Evolutionary conservation across 2,888 invertebrate genomes (phyloP), one percentile per base, ranked within the genome.

Genomic region (Limenitis camilla): DNA sequence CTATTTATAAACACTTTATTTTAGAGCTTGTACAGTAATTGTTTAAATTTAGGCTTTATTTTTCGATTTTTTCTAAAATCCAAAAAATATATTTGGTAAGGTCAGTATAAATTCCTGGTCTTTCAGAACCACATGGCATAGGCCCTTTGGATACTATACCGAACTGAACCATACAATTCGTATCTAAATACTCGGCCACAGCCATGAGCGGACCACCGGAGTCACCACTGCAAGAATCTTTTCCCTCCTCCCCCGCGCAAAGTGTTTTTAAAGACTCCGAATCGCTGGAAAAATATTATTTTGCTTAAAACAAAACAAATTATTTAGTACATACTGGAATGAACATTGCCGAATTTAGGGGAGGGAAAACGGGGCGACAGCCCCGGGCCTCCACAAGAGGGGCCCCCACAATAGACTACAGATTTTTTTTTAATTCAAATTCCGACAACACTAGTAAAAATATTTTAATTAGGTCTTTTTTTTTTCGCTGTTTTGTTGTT

Each of bases 141-240:
- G 64, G 62, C 0, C 69, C 69, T 19, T 57, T 59, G 0, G 70
- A 72, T 1, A 73, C 67, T 36, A 74, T 61, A 4, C 74, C 74
- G 41, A 65, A 60, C 36, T 71, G 67, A 31, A 76, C 66, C 41
- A 58, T 62, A n/a, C 65, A 57, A n/a, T 35, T 31, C 1, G 19
- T 5, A 5, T 35, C 46, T 1, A 46, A 44, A 49, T 59, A 52
- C 2, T 41, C 9, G 1, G 57, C 55, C 3, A 68, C 59, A 2
- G 67, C 55, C 76, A 89, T 86, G 38, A 92, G 69, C 0, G 92
- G 92, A 0, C 92, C 92, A 6, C 92, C 92, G 35, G 91, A 91
- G 60, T 92, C 92, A 0, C 92, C 92, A 27, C 74, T 69, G 59
- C 92, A 92, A n/a, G 91, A 90, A 63, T 92, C 92, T 40, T 80